A percentile compares a stretch with the other conserved stretches of the same genome.
Evolutionary conservation across 30 jellyfish, hydroid and myxozoan genomes (phyloP).

Genomic region (Aurelia aurita): DNA sequence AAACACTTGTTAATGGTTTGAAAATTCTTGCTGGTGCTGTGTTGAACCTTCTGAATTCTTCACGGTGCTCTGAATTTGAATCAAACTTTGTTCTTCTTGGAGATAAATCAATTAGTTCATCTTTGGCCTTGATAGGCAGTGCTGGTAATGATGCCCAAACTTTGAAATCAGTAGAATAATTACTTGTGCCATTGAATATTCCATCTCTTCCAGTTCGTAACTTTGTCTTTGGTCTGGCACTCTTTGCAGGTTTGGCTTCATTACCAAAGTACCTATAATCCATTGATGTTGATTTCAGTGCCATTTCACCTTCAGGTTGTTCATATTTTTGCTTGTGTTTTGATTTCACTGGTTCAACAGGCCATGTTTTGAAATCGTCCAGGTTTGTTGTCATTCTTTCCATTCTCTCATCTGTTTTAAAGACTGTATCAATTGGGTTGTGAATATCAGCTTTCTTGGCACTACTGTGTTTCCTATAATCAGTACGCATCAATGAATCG

Average conservation of each 20-base stretch:
- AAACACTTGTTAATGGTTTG: slow-evolving; percentile 53
- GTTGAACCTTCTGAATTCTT: slow-evolving; percentile 42
- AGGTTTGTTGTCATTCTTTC: slow-evolving; percentile 59
- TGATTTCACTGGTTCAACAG: slow-evolving; percentile 25
- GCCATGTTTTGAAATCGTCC: slow-evolving; percentile 66
- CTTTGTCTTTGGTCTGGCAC: slow-evolving; percentile 80
- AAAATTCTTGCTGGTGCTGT: slow-evolving; percentile 72
- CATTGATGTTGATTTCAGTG: slow-evolving; percentile 57
- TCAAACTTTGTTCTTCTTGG: slow-evolving; percentile 43
- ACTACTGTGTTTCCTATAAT: slow-evolving; percentile 26
- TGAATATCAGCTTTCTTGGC: slow-evolving; percentile 48
- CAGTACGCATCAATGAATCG: slow-evolving; percentile 63
- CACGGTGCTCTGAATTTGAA: slow-evolving; percentile 76
- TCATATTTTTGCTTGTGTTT: slow-evolving; percentile 37
- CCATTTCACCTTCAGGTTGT: slow-evolving; percentile 67
- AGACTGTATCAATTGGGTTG: slow-evolving; percentile 67
- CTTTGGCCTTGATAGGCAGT: slow-evolving; percentile 51
- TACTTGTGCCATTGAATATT: slow-evolving; percentile 52
- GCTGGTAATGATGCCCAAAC: slow-evolving; percentile 66
- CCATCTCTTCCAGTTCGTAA: slow-evolving; percentile 66
- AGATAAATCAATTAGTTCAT: slow-evolving; percentile 43
- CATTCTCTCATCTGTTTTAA: slow-evolving; percentile 46
- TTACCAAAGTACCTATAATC: slow-evolving; percentile 65
- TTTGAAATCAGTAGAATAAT: slow-evolving; percentile 61
- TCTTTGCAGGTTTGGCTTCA: slow-evolving; percentile 65